phyloP scores from a whole-genome alignment of 2,888 invertebrate genomes.

The Dinocampus coccinellae region DNA sequence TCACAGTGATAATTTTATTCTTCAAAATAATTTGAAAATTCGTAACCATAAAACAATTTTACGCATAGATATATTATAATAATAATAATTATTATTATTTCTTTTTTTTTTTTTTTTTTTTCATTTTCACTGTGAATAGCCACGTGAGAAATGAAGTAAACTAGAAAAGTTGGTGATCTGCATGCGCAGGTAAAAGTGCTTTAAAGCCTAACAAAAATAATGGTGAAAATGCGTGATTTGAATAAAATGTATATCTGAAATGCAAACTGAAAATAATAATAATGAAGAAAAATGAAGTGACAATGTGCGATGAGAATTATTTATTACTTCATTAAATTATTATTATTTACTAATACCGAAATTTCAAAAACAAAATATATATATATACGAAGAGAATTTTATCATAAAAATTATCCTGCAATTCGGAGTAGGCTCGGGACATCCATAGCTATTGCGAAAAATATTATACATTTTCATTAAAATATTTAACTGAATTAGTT shows the following conservation, averaged over 20 bases:
- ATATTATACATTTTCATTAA: neutral
- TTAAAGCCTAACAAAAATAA: slow-evolving; percentile 17
- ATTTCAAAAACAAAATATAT: no score
- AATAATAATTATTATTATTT: neutral
- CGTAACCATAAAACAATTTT: no score
- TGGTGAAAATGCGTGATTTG: slow-evolving; percentile 14
- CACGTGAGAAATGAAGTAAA: neutral
- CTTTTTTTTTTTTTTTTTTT: neutral
- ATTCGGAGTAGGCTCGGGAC: no score
- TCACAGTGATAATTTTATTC: slow-evolving; percentile 10
- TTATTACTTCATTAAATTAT: neutral
- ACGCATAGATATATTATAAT: no score
- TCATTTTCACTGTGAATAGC: neutral
- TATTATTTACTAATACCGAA: neutral
- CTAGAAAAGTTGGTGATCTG: slow-evolving; percentile 20
- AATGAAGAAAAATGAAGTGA: neutral
- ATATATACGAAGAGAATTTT: no score
- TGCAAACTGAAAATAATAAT: neutral
- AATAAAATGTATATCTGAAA: slow-evolving; percentile 13
- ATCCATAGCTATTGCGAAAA: neutral
- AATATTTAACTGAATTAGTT: no score
- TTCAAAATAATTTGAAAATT: slow-evolving; percentile 5
- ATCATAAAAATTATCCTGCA: no score
- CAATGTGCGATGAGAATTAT: slow-evolving; percentile 12
- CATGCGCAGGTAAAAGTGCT: slow-evolving; percentile 11